These are phyloP conservation scores for Laupala kohalensis DNA, from an alignment of 1,140 invertebrate genomes.

Conservation along the genomic window DNA sequence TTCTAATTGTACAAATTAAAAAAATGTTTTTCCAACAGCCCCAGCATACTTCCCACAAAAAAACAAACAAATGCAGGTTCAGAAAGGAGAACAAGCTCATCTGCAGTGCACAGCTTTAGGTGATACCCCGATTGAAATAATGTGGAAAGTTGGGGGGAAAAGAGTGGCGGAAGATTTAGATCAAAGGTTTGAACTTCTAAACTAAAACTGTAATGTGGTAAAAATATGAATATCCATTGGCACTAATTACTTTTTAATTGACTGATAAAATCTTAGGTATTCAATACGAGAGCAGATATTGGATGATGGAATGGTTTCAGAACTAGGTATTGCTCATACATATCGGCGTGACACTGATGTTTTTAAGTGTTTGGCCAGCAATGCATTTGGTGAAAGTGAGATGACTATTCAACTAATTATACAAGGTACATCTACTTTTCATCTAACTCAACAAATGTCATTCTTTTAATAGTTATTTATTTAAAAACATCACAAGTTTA, in stretches of 20 bases:
- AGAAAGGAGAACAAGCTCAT: conserved; percentile 58
- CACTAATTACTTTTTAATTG: too few relatives aligned
- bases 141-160: conserved; percentile 47
- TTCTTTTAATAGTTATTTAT: too few relatives aligned
- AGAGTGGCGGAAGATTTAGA: conserved; percentile 49
- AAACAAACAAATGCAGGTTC: conserved; percentile 47
- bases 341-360: conserved; percentile 76
- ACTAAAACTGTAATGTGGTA: not conserved
- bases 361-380: conserved; percentile 76
- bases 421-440: conserved; percentile 47
- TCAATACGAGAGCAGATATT: conserved; percentile 57
- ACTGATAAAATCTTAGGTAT: conserved; percentile 42
- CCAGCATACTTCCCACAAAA: conserved; percentile 73
- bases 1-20: not conserved
- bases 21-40: conserved; percentile 34
- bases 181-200: conserved; percentile 32
- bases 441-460: conserved; percentile 3
- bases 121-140: conserved; percentile 75
- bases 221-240: not conserved
- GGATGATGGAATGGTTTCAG: conserved; percentile 69
- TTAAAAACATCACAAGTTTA: too few relatives aligned
- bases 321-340: conserved; percentile 68
- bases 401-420: conserved; percentile 83
- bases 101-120: conserved; percentile 78
- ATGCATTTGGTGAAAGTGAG: conserved; percentile 80